A percentile compares a stretch with the other conserved stretches of the same genome.
phyloP scores from a whole-genome alignment of 2,888 invertebrate species.

The Gibbula magus region DNA sequence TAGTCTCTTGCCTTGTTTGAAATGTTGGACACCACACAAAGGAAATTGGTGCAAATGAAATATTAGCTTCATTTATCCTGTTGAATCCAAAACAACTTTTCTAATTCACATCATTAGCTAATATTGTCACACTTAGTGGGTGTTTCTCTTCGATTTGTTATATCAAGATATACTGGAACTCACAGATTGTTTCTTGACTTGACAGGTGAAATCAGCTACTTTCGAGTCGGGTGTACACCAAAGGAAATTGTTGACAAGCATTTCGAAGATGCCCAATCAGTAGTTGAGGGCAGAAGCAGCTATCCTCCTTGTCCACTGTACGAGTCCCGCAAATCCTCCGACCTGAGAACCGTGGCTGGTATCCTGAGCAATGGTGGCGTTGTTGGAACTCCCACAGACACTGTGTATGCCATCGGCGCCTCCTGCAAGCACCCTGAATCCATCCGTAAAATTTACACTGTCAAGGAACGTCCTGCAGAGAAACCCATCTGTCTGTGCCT shows the following conservation, averaged over 20 bases:
- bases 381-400: conserved; percentile 58
- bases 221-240: conserved; percentile 59
- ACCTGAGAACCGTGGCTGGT: conserved; percentile 42
- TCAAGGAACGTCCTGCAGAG: conserved; percentile 54
- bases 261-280: conserved; percentile 42
- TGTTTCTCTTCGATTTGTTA: too few relatives aligned
- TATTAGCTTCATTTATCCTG: background rate
- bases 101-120: too few relatives aligned
- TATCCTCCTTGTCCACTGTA: conserved; percentile 47
- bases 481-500: conserved; percentile 62
- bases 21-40: too few relatives aligned
- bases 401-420: conserved; percentile 58
- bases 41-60: too few relatives aligned
- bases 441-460: conserved; percentile 51
- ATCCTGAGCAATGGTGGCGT: conserved; percentile 52
- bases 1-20: too few relatives aligned
- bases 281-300: conserved; percentile 11
- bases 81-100: background rate
- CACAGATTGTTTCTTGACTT: background rate
- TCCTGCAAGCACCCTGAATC: conserved; percentile 55
- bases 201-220: conserved; percentile 55
- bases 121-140: too few relatives aligned
- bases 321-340: conserved; percentile 49
- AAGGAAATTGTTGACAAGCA: conserved; percentile 43
- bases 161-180: too few relatives aligned